Base-by-base conservation (phyloP, 2,888 invertebrate genomes). In the Andricus curvator region DNA sequence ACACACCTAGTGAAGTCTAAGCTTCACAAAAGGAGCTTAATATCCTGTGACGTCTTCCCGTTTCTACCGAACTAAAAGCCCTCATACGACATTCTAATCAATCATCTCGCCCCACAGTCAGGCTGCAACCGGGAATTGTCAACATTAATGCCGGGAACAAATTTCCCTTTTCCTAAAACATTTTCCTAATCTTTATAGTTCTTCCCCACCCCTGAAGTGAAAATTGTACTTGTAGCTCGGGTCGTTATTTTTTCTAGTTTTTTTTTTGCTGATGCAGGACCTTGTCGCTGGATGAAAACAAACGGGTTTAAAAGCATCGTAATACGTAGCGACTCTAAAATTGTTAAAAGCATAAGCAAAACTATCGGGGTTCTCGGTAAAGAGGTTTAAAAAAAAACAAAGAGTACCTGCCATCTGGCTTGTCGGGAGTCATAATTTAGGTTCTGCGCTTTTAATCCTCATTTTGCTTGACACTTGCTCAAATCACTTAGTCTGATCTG, bases 391-490 rank as follows among this genome's bases (percentile, higher is more conserved):
- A 44, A 68, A 44, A n/a, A 67, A 22, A 37, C 37, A 37, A 67
- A 37, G 22, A 11, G n/a, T 67, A 1, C 22, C 68, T 44, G 22
- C n/a, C 68, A 44, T 22, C 22, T 60, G 25, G 25, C 15, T 44
- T 44, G 25, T 68, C 13, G 8, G 13, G 25, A 68, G n/a, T 68
- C 17, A 68, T 68, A 68, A 68, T 41, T 68, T 68, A 17, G n/a
- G 25, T 41, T 44, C 25, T n/a, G 25, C 44, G 22, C 44, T 44
- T 68, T 68, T 68, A 68, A 68, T 68, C 68, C 25, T 68, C 17
- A 68, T 74, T 51, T 81, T 22, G 33, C 56, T 29, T 62, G 41
- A 62, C 76, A 62, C 76, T 76, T 56, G 62, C 62, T 76, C 62
- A 76, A 76, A 56, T 76, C 60, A 76, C 60, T 60, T 76, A 76